These are phyloP conservation scores for Sardina pilchardus DNA, from an alignment of 2,113 vertebrate species.

Conservation along the genomic window DNA sequence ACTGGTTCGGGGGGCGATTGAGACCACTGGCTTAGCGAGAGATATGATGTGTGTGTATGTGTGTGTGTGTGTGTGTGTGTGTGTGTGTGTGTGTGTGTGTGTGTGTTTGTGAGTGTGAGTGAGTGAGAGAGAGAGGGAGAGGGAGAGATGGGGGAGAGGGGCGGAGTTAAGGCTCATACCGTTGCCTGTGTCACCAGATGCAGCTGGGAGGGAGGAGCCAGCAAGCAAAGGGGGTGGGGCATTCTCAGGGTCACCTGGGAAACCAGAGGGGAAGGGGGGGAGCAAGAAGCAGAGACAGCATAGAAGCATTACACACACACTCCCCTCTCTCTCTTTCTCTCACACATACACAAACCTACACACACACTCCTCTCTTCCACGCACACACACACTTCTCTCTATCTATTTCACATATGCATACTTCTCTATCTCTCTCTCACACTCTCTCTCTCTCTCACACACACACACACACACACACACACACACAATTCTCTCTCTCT, in stretches of 20 bases:
- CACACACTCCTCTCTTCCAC: not conserved
- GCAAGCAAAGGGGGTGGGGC: slow-evolving; percentile 71
- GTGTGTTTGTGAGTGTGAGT: too few species aligned
- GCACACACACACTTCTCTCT: not conserved
- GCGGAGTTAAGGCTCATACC: slow-evolving; percentile 59
- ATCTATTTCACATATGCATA: not conserved
- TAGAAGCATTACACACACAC: slow-evolving; percentile 56
- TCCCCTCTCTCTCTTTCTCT: slow-evolving; percentile 29
- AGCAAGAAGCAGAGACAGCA: slow-evolving; percentile 67
- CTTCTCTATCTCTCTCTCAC: not conserved
- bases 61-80: too few species aligned
- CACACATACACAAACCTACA: not conserved
- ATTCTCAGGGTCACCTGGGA: slow-evolving; percentile 80
- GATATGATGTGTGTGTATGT: too few species aligned
- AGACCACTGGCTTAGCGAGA: too few species aligned
- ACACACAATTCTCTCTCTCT: not conserved
- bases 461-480: slow-evolving; percentile 12
- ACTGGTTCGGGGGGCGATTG: too few species aligned
- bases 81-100: slow-evolving; percentile 14
- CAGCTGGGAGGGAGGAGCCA: slow-evolving; percentile 75
- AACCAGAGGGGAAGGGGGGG: slow-evolving; percentile 56
- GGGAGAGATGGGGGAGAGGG: slow-evolving; percentile 31
- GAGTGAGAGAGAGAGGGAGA: not conserved
- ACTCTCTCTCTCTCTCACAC: not conserved
- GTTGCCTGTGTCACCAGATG: slow-evolving; percentile 77